Evolutionary conservation across 1,140 invertebrate genomes (phyloP), one percentile per base, ranked within the genome.

Genomic region (Yoshiicerus persimilis): DNA sequence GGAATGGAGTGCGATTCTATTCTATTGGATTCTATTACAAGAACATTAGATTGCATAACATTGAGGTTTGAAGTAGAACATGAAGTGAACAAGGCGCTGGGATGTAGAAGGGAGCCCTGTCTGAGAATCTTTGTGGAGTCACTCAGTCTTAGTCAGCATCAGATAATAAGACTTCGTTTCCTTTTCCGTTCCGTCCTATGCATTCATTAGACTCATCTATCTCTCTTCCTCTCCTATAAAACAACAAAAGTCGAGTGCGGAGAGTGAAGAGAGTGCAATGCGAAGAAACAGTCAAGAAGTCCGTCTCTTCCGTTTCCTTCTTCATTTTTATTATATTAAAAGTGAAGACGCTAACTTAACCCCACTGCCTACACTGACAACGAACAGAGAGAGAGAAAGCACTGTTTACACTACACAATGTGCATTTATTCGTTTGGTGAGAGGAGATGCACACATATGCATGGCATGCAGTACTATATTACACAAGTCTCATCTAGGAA

Each of bases 121-220:
- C 75, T 80, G 6, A 25, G 75, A 80, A 80, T 56, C 47, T 56
- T 13, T 8, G 30, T 38, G 20, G 32, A 77, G 32, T n/a, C 32
- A 13, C 30, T 30, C 75, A 80, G 34, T 36, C 64, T 70, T n/a
- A 80, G 75, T 80, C 75, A 34, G 32, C 75, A 80, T 80, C 75
- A 80, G 75, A 80, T 80, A 80, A 80, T 80, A 80, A 80, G 75
- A 80, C 34, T 80, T 80, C 32, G 75, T 80, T 80, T 80, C 34
- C 75, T 80, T n/a, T 80, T 80, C 75, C 75, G 75, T 38, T 80
- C 75, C 75, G 75, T 80, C 75, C 75, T 36, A 80, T 34, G 75
- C 75, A 80, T 80, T 80, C 75, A 80, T 80, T 80, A 80, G 75
- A 80, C 75, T 80, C 75, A 80, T 80, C 75, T 80, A 80, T 80